phyloP scores from a whole-genome alignment of 2,888 invertebrate genomes.

The Sympetrum striolatum region DNA sequence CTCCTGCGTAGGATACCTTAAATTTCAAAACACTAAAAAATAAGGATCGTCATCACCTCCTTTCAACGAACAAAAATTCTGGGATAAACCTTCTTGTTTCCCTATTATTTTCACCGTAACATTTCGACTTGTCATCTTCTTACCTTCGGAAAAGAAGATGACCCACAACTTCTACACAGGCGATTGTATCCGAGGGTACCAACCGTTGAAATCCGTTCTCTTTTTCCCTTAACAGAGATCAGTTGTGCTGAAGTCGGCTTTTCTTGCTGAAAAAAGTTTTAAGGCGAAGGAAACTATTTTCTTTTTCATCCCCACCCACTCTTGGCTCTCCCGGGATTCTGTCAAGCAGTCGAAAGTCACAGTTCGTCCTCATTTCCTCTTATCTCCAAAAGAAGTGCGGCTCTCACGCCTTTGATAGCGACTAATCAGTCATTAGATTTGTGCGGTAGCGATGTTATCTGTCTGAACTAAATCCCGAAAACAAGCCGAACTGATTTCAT shows the following conservation, averaged over 20 bases:
- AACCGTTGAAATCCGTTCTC: neutral
- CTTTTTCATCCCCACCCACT: neutral
- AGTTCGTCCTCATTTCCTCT: neutral
- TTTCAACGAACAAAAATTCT: too few relatives aligned
- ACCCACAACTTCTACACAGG: neutral
- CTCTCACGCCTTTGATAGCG: neutral
- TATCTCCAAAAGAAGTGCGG: neutral
- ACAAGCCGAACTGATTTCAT: neutral
- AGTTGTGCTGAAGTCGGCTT: neutral
- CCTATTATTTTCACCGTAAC: too few relatives aligned
- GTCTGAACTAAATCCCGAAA: neutral
- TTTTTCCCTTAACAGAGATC: neutral
- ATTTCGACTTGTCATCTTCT: too few relatives aligned
- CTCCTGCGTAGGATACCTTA: too few relatives aligned
- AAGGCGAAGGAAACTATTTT: neutral
- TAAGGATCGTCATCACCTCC: too few relatives aligned
- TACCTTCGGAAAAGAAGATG: too few relatives aligned
- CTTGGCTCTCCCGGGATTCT: neutral
- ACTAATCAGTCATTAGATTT: neutral
- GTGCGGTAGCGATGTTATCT: neutral
- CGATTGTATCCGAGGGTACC: neutral
- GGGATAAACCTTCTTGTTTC: too few relatives aligned
- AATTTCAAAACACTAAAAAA: too few relatives aligned
- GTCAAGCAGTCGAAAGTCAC: neutral
- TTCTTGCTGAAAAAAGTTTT: neutral